Evolutionary conservation across 2,888 invertebrate species (phyloP).

Genomic region (Xylota sylvarum): DNA sequence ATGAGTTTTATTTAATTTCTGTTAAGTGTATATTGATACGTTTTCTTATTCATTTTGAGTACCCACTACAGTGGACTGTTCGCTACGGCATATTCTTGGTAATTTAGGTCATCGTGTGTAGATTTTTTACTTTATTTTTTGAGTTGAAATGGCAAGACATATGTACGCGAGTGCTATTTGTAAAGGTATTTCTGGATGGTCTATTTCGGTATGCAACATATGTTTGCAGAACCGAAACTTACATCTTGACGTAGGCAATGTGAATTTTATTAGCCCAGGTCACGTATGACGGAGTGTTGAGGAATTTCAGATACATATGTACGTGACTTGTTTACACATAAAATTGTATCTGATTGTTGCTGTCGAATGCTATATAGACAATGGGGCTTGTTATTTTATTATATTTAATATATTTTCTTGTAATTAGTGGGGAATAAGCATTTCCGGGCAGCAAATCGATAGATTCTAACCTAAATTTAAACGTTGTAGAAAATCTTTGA

Average conservation of each 20-base stretch:
- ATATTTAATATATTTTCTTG: background rate
- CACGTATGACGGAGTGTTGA: constrained; percentile 24
- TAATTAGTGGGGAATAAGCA: too few relatives aligned
- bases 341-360: background rate
- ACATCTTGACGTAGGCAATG: constrained; percentile 31
- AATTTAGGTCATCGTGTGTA: constrained; percentile 3
- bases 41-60: background rate
- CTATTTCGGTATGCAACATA: constrained; percentile 13
- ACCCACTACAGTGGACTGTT: background rate
- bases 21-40: background rate
- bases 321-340: constrained; percentile 22
- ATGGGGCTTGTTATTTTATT: background rate
- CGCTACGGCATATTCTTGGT: background rate
- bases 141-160: background rate
- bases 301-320: constrained; percentile 5
- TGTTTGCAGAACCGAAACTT: background rate
- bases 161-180: background rate
- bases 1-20: background rate
- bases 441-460: too few relatives aligned
- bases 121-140: background rate
- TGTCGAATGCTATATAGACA: background rate
- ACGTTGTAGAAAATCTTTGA: too few relatives aligned
- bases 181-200: constrained; percentile 2
- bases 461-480: too few relatives aligned
- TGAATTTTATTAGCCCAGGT: constrained; percentile 41